A percentile compares a stretch with the other conserved stretches of the same genome.
phyloP scores from a whole-genome alignment of 2,888 invertebrate genomes.

The Drosophila fulvimacula region DNA sequence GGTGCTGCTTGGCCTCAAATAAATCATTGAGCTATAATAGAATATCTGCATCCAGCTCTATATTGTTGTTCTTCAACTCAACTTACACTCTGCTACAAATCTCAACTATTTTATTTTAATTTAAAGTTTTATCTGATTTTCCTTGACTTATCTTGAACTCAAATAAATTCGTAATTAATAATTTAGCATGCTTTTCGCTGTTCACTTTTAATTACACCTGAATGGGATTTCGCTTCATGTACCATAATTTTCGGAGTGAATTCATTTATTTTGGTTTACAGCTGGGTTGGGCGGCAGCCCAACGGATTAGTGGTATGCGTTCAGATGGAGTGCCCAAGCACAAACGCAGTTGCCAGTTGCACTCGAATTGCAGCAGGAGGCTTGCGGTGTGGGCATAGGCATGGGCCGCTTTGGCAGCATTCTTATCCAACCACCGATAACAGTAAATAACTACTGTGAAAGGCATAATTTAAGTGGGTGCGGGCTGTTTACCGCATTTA shows the following conservation, averaged over 20 bases:
- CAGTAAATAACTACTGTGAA: conserved; percentile 46
- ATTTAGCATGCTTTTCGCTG: neutral
- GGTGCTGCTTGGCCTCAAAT: no score
- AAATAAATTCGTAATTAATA: neutral
- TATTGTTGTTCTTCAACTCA: no score
- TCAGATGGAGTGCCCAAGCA: conserved; percentile 12
- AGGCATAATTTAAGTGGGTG: conserved; percentile 49
- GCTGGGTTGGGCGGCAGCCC: neutral
- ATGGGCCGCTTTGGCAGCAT: conserved; percentile 29
- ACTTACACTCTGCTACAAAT: neutral
- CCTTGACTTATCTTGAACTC: neutral
- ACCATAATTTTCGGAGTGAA: neutral
- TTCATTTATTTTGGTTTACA: neutral
- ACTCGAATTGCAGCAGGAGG: conserved; percentile 4
- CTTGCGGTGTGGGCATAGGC: no score
- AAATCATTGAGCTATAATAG: no score
- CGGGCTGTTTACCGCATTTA: conserved; percentile 17
- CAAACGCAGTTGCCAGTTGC: conserved; percentile 17
- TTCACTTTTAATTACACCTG: neutral
- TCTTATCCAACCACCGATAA: conserved; percentile 36
- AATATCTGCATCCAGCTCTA: no score
- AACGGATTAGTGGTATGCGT: conserved; percentile 10
- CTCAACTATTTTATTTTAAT: neutral
- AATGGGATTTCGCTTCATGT: no score
- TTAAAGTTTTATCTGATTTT: neutral